Evolutionary conservation across 2,888 invertebrate genomes (phyloP), one percentile per base, ranked within the genome.

Genomic region (Sphecodes monilicornis): DNA sequence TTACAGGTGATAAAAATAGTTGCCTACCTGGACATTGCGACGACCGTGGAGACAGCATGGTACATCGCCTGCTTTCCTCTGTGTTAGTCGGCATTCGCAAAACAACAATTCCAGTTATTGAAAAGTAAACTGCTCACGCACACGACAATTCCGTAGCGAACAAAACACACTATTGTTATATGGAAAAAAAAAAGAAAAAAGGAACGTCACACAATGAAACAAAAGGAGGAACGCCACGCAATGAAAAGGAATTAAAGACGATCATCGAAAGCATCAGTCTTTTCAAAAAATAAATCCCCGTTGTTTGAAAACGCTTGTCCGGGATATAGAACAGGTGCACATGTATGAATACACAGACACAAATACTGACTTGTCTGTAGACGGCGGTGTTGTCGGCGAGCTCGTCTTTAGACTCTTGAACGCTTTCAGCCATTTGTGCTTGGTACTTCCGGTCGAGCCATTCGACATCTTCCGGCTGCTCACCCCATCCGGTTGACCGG

Each of bases 371-470:
- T 97, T 97, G 94, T 97, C 97, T 68, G 88, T 80, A 16, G 94
- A 85, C 4, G 95, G 93, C 46, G 95, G 93, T 5, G 94, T 93
- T 4, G 94, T 93, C 16, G 94, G 94, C 13, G 96, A 96, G 91
- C 97, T 97, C 66, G 98, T 98, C 95, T 98, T 98, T 90, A 99
- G 96, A 95, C 98, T 98, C 95, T 98, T 97, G 96, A 99, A 98
- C 89, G 99, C 99, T 95, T 99, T 99, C 93, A 99, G 96, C 99
- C 99, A 99, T 96, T 99, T 99, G 95, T 98, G 98, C 96, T 99
- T 99, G 97, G 99, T 99, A 80, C 97, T 97, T 93, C 97, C 97
- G 89, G 97, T 97, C 90, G 98, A 98, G 82, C 97, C 97, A 76
- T 97, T 97, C 68, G 98, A 98, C 96, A 98, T 96, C 95, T 98